Conservation (phyloP, 2,797 vertebrate species). For the Oreochromis mossambicus region DNA sequence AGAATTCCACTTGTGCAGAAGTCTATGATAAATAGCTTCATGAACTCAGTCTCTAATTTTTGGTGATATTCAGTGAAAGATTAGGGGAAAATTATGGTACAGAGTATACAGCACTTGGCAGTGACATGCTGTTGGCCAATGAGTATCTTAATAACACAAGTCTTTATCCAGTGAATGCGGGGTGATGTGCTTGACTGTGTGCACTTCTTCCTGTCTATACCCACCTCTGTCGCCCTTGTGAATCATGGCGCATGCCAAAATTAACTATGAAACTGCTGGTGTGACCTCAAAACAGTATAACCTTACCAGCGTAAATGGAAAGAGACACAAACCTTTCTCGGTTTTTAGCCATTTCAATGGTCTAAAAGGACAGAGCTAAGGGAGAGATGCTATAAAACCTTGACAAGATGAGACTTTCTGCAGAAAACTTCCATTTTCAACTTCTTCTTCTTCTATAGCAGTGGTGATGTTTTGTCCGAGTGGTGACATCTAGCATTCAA, state of each 20-base stretch:
- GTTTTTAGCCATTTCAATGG: background rate
- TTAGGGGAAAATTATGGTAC: background rate
- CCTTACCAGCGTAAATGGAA: too few species aligned
- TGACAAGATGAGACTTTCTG: background rate
- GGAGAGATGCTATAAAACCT: background rate
- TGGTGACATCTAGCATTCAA: background rate
- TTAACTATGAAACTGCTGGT: too few species aligned
- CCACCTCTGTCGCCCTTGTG: too few species aligned
- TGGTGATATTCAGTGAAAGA: background rate
- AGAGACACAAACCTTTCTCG: too few species aligned
- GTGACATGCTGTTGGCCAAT: too few species aligned
- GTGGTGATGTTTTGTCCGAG: background rate
- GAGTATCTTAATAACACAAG: too few species aligned
- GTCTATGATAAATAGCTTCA: background rate
- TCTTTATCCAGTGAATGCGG: too few species aligned
- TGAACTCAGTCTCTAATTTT: background rate
- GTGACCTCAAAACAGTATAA: too few species aligned
- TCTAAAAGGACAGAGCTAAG: accelerated
- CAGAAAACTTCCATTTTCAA: background rate
- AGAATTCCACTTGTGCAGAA: background rate
- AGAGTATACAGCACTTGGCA: too few species aligned
- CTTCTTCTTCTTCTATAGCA: background rate
- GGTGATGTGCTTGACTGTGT: background rate
- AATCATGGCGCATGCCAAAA: too few species aligned
- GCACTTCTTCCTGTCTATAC: too few species aligned